Evolutionary conservation across 2,888 invertebrate genomes (phyloP).

Genomic region (Agriopis aurantiaria): DNA sequence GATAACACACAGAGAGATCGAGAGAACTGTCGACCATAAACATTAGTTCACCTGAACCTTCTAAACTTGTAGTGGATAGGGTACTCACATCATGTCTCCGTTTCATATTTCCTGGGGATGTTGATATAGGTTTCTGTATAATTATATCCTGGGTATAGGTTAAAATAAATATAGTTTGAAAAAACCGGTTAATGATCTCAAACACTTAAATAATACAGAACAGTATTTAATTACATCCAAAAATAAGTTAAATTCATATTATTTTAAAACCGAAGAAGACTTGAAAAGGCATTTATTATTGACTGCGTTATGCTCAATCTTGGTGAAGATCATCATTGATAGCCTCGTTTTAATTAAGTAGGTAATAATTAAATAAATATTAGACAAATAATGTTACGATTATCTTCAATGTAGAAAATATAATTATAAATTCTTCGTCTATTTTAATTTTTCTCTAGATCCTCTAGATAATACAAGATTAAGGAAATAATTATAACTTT

Average conservation of each 20-base stretch:
- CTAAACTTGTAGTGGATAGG: not conserved
- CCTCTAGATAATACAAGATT: not conserved
- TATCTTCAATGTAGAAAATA: not conserved
- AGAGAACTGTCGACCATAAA: not conserved
- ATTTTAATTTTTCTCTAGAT: not conserved
- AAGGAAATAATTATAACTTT: not conserved
- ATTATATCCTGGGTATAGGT: conserved; percentile 23
- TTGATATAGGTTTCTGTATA: conserved; percentile 26
- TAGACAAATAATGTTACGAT: conserved; percentile 7
- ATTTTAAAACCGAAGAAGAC: conserved; percentile 2
- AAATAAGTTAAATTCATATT: conserved; percentile 11
- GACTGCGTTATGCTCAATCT: not conserved
- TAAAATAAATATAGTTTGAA: conserved; percentile 49
- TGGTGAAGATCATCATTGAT: conserved; percentile 3
- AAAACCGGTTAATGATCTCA: conserved; percentile 70
- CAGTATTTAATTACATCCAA: conserved; percentile 36
- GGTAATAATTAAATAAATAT: not conserved
- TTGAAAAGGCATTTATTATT: conserved; percentile 33
- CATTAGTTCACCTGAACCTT: not conserved
- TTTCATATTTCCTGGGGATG: conserved; percentile 6
- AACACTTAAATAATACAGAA: conserved; percentile 50
- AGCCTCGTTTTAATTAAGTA: conserved; percentile 11
- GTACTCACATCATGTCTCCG: not conserved
- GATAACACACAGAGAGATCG: no score
- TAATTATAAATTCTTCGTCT: not conserved